Conservation (phyloP, 2,888 invertebrate species). For the Nycteola revayana region DNA sequence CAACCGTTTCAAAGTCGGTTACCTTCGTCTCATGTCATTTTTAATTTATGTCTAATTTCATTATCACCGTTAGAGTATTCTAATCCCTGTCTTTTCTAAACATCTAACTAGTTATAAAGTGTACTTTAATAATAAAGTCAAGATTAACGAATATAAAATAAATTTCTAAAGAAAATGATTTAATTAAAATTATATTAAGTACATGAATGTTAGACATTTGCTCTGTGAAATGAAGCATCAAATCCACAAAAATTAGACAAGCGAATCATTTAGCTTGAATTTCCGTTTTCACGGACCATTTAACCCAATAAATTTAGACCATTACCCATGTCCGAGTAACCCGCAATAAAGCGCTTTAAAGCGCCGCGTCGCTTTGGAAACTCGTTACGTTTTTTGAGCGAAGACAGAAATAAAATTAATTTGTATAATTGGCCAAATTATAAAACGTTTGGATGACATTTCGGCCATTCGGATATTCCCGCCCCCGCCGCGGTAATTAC, state of each 20-base stretch:
- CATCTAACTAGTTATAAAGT: too few species aligned
- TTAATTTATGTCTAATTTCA: too few species aligned
- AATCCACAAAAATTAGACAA: constrained; percentile 73
- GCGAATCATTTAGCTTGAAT: constrained; percentile 68
- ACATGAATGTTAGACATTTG: constrained; percentile 45
- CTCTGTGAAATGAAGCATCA: constrained; percentile 60
- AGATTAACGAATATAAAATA: too few species aligned
- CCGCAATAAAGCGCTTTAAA: constrained; percentile 66
- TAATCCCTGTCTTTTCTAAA: too few species aligned
- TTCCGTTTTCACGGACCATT: constrained; percentile 68
- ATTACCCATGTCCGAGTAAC: constrained; percentile 71
- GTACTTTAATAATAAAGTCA: too few species aligned
- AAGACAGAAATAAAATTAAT: constrained; percentile 68
- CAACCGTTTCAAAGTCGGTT: too few species aligned
- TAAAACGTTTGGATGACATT: constrained; percentile 38
- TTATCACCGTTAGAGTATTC: too few species aligned
- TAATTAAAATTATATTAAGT: constrained; percentile 31
- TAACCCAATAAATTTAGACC: constrained; percentile 77
- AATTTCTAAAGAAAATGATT: constrained; percentile 36
- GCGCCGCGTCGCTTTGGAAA: constrained; percentile 63
- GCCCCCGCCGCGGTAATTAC: constrained; percentile 4
- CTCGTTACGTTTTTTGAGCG: constrained; percentile 62
- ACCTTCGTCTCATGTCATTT: too few species aligned
- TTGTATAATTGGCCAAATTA: constrained; percentile 59
- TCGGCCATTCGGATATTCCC: constrained; percentile 22